Evolutionary conservation across 2,888 invertebrate genomes (phyloP), one percentile per base, ranked within the genome.

Genomic region (Seladonia tumulorum): DNA sequence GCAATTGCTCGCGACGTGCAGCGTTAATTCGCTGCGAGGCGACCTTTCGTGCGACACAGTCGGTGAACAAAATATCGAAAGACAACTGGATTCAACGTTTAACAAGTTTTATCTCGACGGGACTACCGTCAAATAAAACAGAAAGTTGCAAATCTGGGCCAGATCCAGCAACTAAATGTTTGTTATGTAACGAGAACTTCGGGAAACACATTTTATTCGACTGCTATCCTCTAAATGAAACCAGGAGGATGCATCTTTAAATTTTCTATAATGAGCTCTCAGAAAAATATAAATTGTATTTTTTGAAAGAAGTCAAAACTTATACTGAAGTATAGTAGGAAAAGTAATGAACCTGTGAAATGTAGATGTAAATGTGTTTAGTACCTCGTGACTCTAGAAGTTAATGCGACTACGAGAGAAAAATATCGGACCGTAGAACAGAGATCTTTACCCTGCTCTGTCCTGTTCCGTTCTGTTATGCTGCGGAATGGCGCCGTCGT

Each of bases 1-100:
- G 91, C 92, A 90, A 89, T 89, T 87, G 90, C 82, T 76, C 66
- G 74, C 71, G 86, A 83, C 85, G 66, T 68, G 73, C 66, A 35
- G 74, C 85, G 85, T 89, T 89, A 85, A 86, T 89, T 87, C 87
- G 75, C 71, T 60, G 74, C 73, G 49, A 25, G 60, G 42, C 83
- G 87, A 83, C 83, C 89, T 87, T 81, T 81, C 35, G 35, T 29
- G 47, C 73, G 45, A 10, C 29, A 60, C 60, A 10, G 2, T 0
- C 60, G 60, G 29, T 0, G 60, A 60, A 63, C 3, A 3, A n/a
- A 53, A n/a, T 53, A 53, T 53, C 53, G 53, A 53, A 22, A 53
- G 53, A 53, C 53, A 53, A 53, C 53, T 53, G 5, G 22, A 53
- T 10, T 22, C 53, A 3, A 53, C 8, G 7, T 42, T 42, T 42